phyloP scores from a whole-genome alignment of 2,888 invertebrate genomes.

The Amitus sp. region DNA sequence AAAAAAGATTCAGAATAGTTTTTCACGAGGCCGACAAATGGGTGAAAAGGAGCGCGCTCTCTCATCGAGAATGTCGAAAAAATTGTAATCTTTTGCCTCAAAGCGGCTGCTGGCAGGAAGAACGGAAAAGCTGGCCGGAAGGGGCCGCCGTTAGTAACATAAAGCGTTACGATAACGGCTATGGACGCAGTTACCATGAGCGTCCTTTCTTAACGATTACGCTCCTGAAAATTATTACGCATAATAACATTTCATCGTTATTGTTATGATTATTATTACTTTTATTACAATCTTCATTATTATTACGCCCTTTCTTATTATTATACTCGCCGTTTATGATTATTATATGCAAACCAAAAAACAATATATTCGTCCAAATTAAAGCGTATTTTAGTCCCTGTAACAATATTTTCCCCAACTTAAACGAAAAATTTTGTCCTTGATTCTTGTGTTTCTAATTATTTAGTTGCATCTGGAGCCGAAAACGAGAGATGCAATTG shows the following conservation, averaged over 20 bases:
- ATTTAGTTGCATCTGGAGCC: no score
- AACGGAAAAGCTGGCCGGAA: constrained; percentile 40
- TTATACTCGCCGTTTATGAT: constrained; percentile 29
- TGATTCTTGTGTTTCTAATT: no score
- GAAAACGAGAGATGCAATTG: no score
- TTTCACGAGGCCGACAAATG: constrained; percentile 53
- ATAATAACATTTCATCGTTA: constrained; percentile 63
- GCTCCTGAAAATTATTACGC: constrained; percentile 64
- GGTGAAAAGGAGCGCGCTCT: constrained; percentile 40
- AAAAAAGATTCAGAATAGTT: no score
- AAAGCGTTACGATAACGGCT: constrained; percentile 66
- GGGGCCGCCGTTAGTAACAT: constrained; percentile 56
- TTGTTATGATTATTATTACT: constrained; percentile 62
- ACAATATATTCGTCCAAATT: no score
- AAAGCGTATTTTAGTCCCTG: no score
- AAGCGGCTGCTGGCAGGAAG: constrained; percentile 37
- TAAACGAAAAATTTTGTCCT: no score
- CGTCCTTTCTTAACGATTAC: constrained; percentile 66
- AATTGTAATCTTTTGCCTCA: constrained; percentile 40
- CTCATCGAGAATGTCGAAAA: constrained; percentile 42
- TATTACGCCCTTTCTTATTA: constrained; percentile 42
- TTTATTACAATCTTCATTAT: constrained; percentile 54
- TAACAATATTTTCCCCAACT: no score
- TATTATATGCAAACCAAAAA: constrained; percentile 11
- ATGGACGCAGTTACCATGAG: constrained; percentile 63